Conservation (phyloP, 1,140 invertebrate species). For the Zaprionus gabonicus region DNA sequence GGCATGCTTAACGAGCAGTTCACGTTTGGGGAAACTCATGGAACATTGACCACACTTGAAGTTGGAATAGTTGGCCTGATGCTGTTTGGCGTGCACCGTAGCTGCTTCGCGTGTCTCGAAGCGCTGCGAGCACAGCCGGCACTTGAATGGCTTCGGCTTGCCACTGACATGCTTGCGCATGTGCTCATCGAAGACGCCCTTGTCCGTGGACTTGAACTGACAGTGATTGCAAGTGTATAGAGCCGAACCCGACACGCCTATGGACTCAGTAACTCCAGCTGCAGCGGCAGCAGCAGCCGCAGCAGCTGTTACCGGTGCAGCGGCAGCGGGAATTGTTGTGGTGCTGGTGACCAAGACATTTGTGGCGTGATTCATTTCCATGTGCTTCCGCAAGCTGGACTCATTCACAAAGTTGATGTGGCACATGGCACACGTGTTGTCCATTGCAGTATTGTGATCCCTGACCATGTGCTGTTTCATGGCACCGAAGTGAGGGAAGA, state of each 20-base stretch:
- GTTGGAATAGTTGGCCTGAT: slow-evolving; percentile 82
- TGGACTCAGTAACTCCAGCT: slow-evolving; percentile 45
- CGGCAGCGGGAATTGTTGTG: slow-evolving; percentile 73
- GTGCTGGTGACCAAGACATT: slow-evolving; percentile 82
- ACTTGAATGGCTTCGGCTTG: slow-evolving; percentile 84
- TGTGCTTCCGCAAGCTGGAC: slow-evolving; percentile 78
- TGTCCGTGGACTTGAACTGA: slow-evolving; percentile 82
- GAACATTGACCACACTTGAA: slow-evolving; percentile 84
- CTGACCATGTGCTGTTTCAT: slow-evolving; percentile 83
- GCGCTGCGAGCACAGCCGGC: slow-evolving; percentile 79
- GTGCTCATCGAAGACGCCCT: slow-evolving; percentile 76
- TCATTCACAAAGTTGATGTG: slow-evolving; percentile 83
- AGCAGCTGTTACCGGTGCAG: slow-evolving; percentile 63
- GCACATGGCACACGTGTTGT: slow-evolving; percentile 81
- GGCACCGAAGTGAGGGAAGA: slow-evolving; percentile 78
- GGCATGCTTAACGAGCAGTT: slow-evolving; percentile 79
- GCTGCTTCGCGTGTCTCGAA: slow-evolving; percentile 83
- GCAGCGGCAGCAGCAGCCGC: slow-evolving; percentile 59
- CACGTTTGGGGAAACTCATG: slow-evolving; percentile 81
- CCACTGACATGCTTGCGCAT: slow-evolving; percentile 75
- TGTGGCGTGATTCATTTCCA: slow-evolving; percentile 83
- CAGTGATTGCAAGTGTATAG: slow-evolving; percentile 82
- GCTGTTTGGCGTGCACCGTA: slow-evolving; percentile 81
- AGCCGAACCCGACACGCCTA: slow-evolving; percentile 49
- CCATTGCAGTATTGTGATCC: slow-evolving; percentile 80